phyloP scores from a whole-genome alignment of 2,113 vertebrate genomes.

The Festucalex cinctus region DNA sequence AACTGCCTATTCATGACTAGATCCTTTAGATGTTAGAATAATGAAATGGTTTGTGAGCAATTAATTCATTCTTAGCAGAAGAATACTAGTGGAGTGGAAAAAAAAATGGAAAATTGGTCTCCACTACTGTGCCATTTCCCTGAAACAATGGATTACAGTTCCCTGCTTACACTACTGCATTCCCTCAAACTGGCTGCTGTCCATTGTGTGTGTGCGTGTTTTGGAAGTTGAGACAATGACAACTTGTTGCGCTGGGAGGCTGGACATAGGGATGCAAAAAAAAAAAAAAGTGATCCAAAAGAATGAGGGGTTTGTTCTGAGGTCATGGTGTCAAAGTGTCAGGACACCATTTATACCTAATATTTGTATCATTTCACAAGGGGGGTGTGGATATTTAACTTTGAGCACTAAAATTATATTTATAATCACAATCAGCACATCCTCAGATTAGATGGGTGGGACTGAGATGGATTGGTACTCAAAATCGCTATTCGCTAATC shows the following conservation, averaged over 20 bases:
- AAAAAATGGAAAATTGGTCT: background rate
- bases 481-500: too few relatives aligned
- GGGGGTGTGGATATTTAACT: too few relatives aligned
- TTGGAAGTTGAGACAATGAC: constrained; percentile 54
- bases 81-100: background rate
- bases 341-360: background rate
- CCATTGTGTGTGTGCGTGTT: constrained; percentile 21
- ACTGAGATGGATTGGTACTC: too few relatives aligned
- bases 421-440: too few relatives aligned
- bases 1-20: constrained; percentile 29
- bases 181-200: constrained; percentile 40
- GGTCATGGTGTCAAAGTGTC: constrained; percentile 27
- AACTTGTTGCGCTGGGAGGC: constrained; percentile 51
- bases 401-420: too few relatives aligned
- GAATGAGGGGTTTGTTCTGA: constrained; percentile 41
- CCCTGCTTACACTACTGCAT: constrained; percentile 45
- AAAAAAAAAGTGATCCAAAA: constrained; percentile 26
- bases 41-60: constrained; percentile 21
- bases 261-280: constrained; percentile 37
- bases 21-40: constrained; percentile 22
- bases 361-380: background rate
- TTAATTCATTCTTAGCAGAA: background rate
- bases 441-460: too few relatives aligned
- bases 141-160: constrained; percentile 64
- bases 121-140: constrained; percentile 25